Percentiles rank a stretch among this genome's conserved stretches.
These are phyloP conservation scores for Ochropacha duplaris DNA, from an alignment of 2,888 invertebrate genomes.

Conservation along the genomic window DNA sequence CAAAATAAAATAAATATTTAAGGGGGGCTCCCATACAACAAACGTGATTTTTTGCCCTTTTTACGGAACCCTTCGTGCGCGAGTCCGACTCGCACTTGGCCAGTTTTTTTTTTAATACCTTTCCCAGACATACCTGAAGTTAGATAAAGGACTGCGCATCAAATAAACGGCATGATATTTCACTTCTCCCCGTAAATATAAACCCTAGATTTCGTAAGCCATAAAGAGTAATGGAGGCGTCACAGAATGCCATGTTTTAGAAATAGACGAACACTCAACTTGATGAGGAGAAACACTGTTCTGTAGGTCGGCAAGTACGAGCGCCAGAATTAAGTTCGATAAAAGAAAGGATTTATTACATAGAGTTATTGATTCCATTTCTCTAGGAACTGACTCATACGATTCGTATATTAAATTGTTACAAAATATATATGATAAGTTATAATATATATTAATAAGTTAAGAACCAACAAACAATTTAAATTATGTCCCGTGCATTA, in stretches of 20 bases:
- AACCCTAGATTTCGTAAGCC: slow-evolving; percentile 44
- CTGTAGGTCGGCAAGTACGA: slow-evolving; percentile 29
- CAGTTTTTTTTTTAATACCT: neutral
- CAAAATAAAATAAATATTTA: too few relatives aligned
- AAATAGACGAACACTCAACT: slow-evolving; percentile 51
- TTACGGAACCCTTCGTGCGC: too few relatives aligned
- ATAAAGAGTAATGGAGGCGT: slow-evolving; percentile 52
- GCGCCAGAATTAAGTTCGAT: slow-evolving; percentile 35
- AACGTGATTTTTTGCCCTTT: too few relatives aligned
- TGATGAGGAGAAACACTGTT: slow-evolving; percentile 49
- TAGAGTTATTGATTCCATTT: too few relatives aligned
- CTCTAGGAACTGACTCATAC: too few relatives aligned
- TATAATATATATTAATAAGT: too few relatives aligned
- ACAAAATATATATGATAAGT: too few relatives aligned
- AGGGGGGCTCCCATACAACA: too few relatives aligned
- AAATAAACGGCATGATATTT: slow-evolving; percentile 10
- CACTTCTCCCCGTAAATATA: slow-evolving; percentile 23
- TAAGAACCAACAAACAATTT: too few relatives aligned
- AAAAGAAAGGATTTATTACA: slow-evolving; percentile 7
- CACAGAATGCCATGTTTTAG: slow-evolving; percentile 27
- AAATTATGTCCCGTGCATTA: too few relatives aligned
- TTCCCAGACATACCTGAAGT: neutral
- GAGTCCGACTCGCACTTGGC: too few relatives aligned
- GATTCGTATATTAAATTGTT: too few relatives aligned
- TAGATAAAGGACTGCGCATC: neutral